Conservation (phyloP, 2,113 vertebrate genomes). For the Thalassarche chlororhynchos region DNA sequence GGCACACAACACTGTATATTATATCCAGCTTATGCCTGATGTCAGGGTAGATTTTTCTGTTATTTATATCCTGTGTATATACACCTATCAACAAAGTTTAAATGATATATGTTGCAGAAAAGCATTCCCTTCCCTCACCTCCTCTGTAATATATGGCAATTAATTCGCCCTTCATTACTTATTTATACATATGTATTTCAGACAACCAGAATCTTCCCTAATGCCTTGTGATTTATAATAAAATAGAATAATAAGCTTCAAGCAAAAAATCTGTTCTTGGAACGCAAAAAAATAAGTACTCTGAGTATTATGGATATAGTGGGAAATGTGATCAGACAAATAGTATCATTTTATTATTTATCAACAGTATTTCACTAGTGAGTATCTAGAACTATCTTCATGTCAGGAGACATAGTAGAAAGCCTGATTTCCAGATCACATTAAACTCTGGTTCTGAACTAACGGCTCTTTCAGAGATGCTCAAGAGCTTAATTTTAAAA, state of each 20-base stretch:
- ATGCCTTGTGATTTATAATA: not conserved
- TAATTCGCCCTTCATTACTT: not conserved
- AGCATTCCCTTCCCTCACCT: not conserved
- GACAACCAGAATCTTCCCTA: not conserved
- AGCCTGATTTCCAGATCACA: not conserved
- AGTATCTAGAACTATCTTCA: not conserved
- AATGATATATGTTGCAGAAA: not conserved
- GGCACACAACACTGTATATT: not conserved
- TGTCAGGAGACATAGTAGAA: not conserved
- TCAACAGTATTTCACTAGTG: not conserved
- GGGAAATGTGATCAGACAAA: not conserved
- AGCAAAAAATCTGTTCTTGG: not conserved
- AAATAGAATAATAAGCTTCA: not conserved
- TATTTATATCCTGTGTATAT: not conserved
- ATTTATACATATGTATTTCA: not conserved
- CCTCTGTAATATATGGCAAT: not conserved
- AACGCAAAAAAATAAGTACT: not conserved
- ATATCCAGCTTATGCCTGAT: not conserved
- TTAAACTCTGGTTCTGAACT: not conserved
- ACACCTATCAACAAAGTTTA: not conserved
- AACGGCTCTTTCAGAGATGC: not conserved
- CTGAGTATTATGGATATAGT: not conserved
- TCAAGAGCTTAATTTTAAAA: not conserved
- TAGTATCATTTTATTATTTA: not conserved
- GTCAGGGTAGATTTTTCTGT: not conserved